Conservation (phyloP, 2,888 invertebrate species). For the Cephus pygmeus region DNA sequence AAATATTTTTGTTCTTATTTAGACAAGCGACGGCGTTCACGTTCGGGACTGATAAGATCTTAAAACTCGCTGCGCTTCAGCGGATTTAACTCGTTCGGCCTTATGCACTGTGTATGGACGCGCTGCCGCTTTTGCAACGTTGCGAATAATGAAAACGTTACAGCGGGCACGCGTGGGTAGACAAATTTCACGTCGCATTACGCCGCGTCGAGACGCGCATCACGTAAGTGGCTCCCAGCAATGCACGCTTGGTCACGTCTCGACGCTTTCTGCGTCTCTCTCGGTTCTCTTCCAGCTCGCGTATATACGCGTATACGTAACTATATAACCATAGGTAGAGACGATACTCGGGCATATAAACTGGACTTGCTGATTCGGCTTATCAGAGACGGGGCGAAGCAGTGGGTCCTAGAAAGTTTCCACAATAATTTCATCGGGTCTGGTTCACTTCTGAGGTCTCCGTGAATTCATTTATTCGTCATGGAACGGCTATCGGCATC, state of each 20-base stretch:
- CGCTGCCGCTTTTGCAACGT: background rate
- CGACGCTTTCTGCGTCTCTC: background rate
- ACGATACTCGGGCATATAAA: background rate
- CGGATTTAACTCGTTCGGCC: background rate
- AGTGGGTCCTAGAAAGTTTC: background rate
- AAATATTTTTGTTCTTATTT: background rate
- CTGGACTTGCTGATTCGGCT: background rate
- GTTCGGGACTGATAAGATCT: background rate
- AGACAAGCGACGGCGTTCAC: background rate
- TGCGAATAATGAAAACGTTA: conserved; percentile 2
- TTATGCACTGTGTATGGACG: background rate
- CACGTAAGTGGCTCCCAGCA: background rate
- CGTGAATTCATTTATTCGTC: background rate
- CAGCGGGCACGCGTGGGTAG: background rate
- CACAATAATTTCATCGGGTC: too few species aligned
- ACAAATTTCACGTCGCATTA: background rate
- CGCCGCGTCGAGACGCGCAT: background rate
- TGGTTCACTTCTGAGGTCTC: background rate
- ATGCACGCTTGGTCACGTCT: background rate
- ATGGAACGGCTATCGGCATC: background rate
- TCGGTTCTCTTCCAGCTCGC: background rate
- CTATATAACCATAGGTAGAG: too few species aligned
- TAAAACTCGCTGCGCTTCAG: background rate
- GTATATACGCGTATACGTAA: background rate
- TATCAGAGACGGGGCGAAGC: background rate